Evolutionary conservation across 1,140 invertebrate species (phyloP).

Genomic region (Trypoxylus dichotomus): DNA sequence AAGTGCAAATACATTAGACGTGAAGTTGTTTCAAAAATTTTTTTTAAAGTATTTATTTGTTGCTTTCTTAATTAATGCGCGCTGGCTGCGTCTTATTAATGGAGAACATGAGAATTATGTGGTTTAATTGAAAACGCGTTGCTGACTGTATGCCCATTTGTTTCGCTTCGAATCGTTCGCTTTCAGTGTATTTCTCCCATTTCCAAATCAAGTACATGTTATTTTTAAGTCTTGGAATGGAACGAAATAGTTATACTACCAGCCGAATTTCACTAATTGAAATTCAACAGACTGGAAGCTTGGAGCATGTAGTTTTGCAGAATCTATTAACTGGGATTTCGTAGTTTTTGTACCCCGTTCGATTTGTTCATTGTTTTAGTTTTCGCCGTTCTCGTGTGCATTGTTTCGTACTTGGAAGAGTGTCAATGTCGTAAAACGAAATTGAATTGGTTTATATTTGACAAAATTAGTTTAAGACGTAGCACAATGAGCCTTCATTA

Average conservation of each 20-base stretch:
- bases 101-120: neutral
- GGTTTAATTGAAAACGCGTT: neutral
- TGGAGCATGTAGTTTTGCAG: neutral
- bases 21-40: no score
- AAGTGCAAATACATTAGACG: no score
- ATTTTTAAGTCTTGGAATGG: neutral
- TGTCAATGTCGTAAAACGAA: neutral
- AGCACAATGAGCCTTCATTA: neutral
- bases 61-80: no score
- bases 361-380: neutral
- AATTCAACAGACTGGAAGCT: slow-evolving; percentile 8
- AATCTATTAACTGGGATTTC: neutral
- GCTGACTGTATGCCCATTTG: neutral
- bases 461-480: neutral
- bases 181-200: neutral
- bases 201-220: neutral
- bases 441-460: neutral
- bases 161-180: neutral
- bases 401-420: neutral
- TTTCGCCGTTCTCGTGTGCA: neutral
- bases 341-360: neutral
- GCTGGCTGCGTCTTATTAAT: no score
- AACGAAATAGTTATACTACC: neutral
- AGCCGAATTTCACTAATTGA: slow-evolving; percentile 1
- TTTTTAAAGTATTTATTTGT: no score